A percentile compares a stretch with the other conserved stretches of the same genome.
Conservation (phyloP, 2,888 invertebrate genomes). For the Drosophila limbata region DNA sequence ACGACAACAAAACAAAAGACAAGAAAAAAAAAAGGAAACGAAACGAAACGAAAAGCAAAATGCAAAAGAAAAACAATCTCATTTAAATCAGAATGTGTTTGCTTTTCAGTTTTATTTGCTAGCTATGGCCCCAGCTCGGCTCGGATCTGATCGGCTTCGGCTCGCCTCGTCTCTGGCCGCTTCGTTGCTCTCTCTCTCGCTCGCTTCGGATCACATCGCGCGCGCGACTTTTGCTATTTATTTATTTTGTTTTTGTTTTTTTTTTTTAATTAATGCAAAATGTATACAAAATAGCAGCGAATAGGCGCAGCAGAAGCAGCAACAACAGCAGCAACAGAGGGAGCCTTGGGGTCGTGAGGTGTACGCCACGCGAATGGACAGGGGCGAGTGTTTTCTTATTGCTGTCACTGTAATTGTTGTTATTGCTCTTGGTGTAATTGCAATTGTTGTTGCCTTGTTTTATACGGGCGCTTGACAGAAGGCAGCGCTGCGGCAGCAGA, state of each 20-base stretch:
- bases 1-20: conserved; percentile 40
- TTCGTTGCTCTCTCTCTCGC: neutral
- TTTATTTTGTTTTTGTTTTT: conserved; percentile 66
- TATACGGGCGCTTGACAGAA: conserved; percentile 40
- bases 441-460: conserved; percentile 1
- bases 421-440: conserved; percentile 1
- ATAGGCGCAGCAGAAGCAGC: conserved; percentile 55
- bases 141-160: conserved; percentile 32
- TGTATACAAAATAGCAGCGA: conserved; percentile 74
- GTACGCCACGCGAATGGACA: conserved; percentile 34
- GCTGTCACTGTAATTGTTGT: conserved; percentile 25
- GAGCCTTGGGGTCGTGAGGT: conserved; percentile 41
- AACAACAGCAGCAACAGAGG: conserved; percentile 29
- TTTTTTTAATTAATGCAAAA: conserved; percentile 82
- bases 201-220: conserved; percentile 38
- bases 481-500: conserved; percentile 39
- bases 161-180: conserved; percentile 5
- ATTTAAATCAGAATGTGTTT: conserved; percentile 75
- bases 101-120: conserved; percentile 55
- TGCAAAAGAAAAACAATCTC: conserved; percentile 66
- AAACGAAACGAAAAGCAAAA: neutral
- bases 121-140: conserved; percentile 9
- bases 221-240: conserved; percentile 75
- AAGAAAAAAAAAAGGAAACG: conserved; percentile 6
- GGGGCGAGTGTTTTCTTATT: conserved; percentile 33